Evolutionary conservation across 1,140 invertebrate species (phyloP).

Genomic region (Argopecten irradians): DNA sequence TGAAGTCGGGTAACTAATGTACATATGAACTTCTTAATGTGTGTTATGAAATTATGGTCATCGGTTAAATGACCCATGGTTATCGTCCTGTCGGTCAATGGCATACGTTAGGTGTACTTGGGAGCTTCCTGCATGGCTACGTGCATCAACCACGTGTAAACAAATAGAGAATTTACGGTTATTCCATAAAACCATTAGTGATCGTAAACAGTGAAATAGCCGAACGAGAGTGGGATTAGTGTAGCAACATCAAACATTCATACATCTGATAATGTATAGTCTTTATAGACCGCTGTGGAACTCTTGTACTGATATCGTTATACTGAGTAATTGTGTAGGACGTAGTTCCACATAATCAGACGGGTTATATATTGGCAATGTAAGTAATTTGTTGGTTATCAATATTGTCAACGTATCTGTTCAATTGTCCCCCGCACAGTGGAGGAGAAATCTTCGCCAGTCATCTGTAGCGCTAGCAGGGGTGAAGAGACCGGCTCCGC

Average conservation of each 20-base stretch:
- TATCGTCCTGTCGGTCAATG: background rate
- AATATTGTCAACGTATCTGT: background rate
- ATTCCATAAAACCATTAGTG: background rate
- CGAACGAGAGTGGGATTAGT: background rate
- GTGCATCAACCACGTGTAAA: background rate
- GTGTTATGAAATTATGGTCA: background rate
- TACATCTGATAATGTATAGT: background rate
- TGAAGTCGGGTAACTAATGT: background rate
- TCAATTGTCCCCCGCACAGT: background rate
- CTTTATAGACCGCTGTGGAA: background rate
- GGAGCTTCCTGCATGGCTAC: background rate
- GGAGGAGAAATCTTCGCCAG: background rate
- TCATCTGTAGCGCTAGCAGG: background rate
- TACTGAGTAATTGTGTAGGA: background rate
- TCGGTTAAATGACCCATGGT: background rate
- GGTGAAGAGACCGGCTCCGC: background rate
- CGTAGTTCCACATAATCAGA: background rate
- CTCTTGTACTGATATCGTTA: background rate
- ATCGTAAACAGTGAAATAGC: background rate
- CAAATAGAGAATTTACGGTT: background rate
- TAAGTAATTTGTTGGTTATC: conserved; percentile 23
- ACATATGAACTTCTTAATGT: background rate
- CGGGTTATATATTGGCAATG: conserved; percentile 1
- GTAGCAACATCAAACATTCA: background rate
- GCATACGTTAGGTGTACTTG: background rate